These are phyloP conservation scores for Centruroides vittatus DNA, from an alignment of 1,140 invertebrate genomes.

Conservation along the genomic window DNA sequence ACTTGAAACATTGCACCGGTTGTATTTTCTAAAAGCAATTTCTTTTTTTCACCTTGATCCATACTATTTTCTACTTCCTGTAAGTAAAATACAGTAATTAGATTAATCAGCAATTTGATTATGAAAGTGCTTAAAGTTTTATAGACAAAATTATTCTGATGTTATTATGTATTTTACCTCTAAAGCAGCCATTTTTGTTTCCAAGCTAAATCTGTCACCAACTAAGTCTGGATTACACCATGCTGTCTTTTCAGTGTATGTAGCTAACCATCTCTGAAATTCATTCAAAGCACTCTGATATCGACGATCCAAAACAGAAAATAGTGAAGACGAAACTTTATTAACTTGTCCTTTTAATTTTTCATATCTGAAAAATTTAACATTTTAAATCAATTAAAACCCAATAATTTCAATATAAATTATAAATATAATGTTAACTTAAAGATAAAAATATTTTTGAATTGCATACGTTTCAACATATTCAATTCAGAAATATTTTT, in stretches of 20 bases:
- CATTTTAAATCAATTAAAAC: no score
- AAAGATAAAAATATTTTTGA: no score
- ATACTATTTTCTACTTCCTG: conserved; percentile 56
- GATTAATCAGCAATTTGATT: no score
- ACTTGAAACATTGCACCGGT: conserved; percentile 18
- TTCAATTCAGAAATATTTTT: no score
- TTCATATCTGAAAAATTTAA: conserved; percentile 40
- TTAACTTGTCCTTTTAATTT: conserved; percentile 53
- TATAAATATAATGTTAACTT: no score
- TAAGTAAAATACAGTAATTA: not conserved
- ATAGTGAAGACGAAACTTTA: conserved; percentile 63
- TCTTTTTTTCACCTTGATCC: conserved; percentile 27
- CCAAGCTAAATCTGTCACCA: conserved; percentile 80
- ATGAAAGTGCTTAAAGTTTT: no score
- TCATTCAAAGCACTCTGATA: conserved; percentile 69
- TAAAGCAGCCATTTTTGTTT: conserved; percentile 73
- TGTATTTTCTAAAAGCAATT: conserved; percentile 18
- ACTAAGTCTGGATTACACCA: conserved; percentile 79
- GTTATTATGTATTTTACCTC: conserved; percentile 7
- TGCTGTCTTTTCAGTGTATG: conserved; percentile 71
- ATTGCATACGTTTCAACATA: no score
- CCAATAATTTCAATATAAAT: no score
- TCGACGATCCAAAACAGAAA: conserved; percentile 70
- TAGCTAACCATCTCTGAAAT: conserved; percentile 58
- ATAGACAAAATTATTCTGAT: no score